Base-by-base conservation (phyloP, 2,113 vertebrate species). In the Emydura subglobosa region DNA sequence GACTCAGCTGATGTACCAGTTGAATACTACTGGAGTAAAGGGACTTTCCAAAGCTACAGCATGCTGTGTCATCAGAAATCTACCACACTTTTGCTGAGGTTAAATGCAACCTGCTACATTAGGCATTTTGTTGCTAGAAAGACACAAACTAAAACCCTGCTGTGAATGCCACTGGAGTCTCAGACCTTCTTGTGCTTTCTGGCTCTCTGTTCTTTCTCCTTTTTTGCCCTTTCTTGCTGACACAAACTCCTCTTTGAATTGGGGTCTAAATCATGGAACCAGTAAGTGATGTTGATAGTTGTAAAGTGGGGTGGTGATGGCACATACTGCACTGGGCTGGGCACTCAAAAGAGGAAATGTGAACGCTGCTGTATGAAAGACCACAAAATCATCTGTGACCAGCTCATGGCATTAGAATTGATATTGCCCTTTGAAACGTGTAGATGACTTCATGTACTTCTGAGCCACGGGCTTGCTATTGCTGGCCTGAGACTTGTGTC, bases 181-280 rank as follows among this genome's bases (percentile, higher is more conserved):
- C 0, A 0, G 0, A 0, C 5, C 3, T 57, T 25, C 13, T 21
- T 57, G 55, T 39, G 78, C 29, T 34, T 19, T 76, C 3, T 17
- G 5, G 6, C 13, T 19, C 0, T 54, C 19, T 65, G 47, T 3
- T 79, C 17, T n/a, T 24, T 27, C 4, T 1, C 53, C 55, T 61
- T n/a, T 68, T 61, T n/a, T 68, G 31, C 16, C 50, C 39, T 1
- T 17, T 61, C 10, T 87, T 80, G 57, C 39, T 76, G 42, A 13
- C 25, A 78, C 74, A 78, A 80, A 49, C 81, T 22, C 19, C 24
- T 72, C 49, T 78, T 44, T 21, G 1, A 78, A 6, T 14, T 25
- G 65, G 17, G 65, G 31, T 6, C 65, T n/a, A n/a, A n/a, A 5
- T 72, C 12, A 50, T 83, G 80, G 22, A 68, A 14, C 7, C 25